A percentile compares a stretch with the other conserved stretches of the same genome.
Conservation (phyloP, 2,797 vertebrate genomes). For the Nannoperca australis region DNA sequence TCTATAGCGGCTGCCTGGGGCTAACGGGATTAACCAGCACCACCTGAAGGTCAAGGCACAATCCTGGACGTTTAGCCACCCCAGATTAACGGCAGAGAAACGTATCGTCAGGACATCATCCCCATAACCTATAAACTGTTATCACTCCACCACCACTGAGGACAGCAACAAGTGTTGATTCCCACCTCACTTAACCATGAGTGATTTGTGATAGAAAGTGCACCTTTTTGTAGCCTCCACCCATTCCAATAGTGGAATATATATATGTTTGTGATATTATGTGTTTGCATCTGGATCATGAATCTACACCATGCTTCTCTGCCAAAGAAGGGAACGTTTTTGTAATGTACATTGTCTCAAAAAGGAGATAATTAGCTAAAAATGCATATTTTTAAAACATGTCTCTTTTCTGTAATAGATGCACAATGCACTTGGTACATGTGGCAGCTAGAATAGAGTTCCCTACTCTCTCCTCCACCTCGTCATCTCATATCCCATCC, state of each 20-base stretch:
- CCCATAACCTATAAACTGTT: conserved; percentile 31
- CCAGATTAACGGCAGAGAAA: conserved; percentile 66
- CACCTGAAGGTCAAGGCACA: conserved; percentile 78
- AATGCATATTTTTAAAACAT: background rate
- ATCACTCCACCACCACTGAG: background rate
- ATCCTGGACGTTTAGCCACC: conserved; percentile 60
- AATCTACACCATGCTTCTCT: background rate
- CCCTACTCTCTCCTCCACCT: background rate
- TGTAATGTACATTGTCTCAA: background rate
- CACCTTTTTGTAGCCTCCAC: background rate
- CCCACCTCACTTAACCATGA: background rate
- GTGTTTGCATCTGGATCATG: conserved; percentile 6
- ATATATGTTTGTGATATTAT: background rate
- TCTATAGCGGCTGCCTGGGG: conserved; percentile 54
- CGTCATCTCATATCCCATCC: conserved; percentile 33
- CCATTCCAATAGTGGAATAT: background rate
- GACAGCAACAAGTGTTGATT: conserved; percentile 2
- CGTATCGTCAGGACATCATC: conserved; percentile 27
- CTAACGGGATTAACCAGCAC: conserved; percentile 84
- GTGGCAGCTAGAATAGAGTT: background rate
- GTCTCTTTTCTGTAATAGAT: background rate
- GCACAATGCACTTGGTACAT: background rate
- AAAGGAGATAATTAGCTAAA: background rate
- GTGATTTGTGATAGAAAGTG: background rate
- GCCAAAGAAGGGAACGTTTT: background rate